Evolutionary conservation across 2,113 vertebrate species (phyloP).

Genomic region (Myotis davidii): DNA sequence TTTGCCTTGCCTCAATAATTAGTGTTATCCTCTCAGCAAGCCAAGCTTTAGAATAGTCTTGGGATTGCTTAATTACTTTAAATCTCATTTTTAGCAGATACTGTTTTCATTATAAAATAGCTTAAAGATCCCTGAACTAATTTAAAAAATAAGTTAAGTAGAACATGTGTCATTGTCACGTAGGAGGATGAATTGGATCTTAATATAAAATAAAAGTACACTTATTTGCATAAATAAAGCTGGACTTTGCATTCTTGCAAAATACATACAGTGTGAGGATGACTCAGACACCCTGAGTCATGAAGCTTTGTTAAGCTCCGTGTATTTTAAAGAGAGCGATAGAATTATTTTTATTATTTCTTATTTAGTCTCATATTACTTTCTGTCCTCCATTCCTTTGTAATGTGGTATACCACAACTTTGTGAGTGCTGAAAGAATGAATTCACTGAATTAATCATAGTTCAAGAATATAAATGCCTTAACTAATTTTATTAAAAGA

Average conservation of each 20-base stretch:
- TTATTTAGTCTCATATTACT: neutral
- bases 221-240: constrained; percentile 57
- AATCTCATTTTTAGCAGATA: neutral
- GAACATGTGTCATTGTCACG: constrained; percentile 5
- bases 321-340: constrained; percentile 35
- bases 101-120: neutral
- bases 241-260: constrained; percentile 44
- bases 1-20: neutral
- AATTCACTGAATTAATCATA: constrained; percentile 17
- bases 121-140: neutral
- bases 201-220: constrained; percentile 30
- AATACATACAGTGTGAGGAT: constrained; percentile 32
- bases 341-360: constrained; percentile 31
- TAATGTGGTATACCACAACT: neutral
- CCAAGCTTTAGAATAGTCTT: neutral
- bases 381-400: neutral
- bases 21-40: neutral
- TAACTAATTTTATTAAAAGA: constrained; percentile 1
- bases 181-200: neutral
- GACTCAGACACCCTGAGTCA: constrained; percentile 51
- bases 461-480: neutral
- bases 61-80: neutral
- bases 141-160: neutral
- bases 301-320: neutral
- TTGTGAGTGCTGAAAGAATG: neutral